These are phyloP conservation scores for Folsomia candida DNA, from an alignment of 2,888 invertebrate species.

Conservation along the genomic window DNA sequence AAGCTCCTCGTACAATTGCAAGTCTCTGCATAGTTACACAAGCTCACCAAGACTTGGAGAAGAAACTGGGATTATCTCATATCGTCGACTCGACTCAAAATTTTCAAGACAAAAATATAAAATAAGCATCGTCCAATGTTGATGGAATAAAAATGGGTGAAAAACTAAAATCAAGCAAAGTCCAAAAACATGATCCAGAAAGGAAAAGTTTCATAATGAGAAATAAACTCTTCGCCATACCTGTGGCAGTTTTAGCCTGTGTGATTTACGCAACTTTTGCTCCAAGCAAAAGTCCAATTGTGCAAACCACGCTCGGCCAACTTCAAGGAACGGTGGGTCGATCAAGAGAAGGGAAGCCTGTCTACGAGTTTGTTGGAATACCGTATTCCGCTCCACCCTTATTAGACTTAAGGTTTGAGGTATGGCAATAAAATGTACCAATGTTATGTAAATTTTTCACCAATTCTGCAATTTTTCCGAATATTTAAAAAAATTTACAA, in stretches of 20 bases:
- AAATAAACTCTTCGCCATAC: constrained; percentile 25
- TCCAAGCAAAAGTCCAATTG: constrained; percentile 32
- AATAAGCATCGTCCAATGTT: no score
- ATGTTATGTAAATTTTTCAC: neutral
- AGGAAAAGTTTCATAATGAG: no score
- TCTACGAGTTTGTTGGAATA: constrained; percentile 34
- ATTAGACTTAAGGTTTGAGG: constrained; percentile 35
- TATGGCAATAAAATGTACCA: constrained; percentile 13
- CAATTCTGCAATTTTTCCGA: no score
- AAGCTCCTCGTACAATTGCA: no score
- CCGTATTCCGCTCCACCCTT: constrained; percentile 33
- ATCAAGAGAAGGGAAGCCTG: constrained; percentile 30
- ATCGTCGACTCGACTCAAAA: no score
- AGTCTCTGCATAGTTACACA: no score
- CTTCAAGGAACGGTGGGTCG: constrained; percentile 31
- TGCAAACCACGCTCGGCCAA: constrained; percentile 31
- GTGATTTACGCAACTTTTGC: constrained; percentile 29
- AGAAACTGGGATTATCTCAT: no score
- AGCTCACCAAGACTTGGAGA: no score
- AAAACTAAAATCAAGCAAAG: no score
- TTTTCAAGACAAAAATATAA: no score
- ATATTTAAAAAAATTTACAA: neutral
- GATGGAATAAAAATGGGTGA: no score
- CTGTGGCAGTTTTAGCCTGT: constrained; percentile 32
- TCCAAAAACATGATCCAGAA: no score